phyloP scores from a whole-genome alignment of 2,797 vertebrate genomes.

The Melanotaenia boesemani region DNA sequence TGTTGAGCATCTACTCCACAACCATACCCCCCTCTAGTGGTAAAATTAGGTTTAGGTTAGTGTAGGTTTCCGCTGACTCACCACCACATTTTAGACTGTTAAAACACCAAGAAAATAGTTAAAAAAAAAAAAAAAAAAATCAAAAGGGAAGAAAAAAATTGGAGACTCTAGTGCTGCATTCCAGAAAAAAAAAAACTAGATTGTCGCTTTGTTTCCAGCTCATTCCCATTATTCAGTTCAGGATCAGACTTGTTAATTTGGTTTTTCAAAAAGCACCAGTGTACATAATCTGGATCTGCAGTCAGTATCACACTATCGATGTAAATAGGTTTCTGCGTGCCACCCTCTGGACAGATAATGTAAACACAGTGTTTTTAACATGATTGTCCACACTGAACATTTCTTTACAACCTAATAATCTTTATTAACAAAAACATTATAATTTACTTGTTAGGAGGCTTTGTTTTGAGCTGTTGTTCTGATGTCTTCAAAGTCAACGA shows the following conservation, averaged over 20 bases:
- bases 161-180: not conserved
- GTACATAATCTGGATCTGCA: not conserved
- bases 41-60: not conserved
- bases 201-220: not conserved
- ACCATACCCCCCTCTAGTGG: conserved; percentile 58
- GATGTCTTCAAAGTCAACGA: not conserved
- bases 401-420: not conserved
- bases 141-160: not conserved
- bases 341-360: not conserved
- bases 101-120: not conserved
- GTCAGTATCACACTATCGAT: not conserved
- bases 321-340: not conserved
- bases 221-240: not conserved
- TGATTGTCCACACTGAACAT: not conserved
- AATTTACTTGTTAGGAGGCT: not conserved
- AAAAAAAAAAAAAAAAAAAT: too few species aligned
- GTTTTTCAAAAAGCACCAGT: not conserved
- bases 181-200: not conserved
- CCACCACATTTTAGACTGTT: not conserved
- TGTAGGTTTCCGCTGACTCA: not conserved
- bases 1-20: not conserved
- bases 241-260: not conserved
- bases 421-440: not conserved
- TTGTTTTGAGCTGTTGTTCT: not conserved
- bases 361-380: not conserved